Base-by-base conservation (phyloP, 2,888 invertebrate genomes). In the Margaritifera margaritifera region DNA sequence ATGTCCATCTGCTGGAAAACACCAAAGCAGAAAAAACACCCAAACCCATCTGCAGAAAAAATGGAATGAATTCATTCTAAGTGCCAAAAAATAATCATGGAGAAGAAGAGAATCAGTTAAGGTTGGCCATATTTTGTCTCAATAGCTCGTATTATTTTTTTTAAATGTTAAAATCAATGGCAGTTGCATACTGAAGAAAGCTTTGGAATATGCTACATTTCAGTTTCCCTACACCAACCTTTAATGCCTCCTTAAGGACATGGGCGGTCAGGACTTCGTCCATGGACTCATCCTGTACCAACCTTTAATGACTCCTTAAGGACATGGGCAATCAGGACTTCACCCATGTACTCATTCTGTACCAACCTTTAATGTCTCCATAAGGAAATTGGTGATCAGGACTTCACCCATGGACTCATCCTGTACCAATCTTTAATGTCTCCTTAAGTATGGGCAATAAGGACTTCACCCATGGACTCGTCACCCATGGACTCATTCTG, bases 241-340 rank as follows among this genome's bases (percentile, higher is more conserved):
- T 94, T 83, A 96, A 93, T 79, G 94, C 93, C 92, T 96, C 96
- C 88, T 94, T 94, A 84, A 97, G 92, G n/a, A n/a, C 94, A 90
- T 94, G 95, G 71, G 95, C 95, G 82, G 97, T 95, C 89, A 97
- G 94, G 87, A 94, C 94, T 90, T 97, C 97, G 64, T 93, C 92
- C 92, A 97, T 93, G 89, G 94, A n/a, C n/a, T n/a, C n/a, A n/a
- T n/a, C n/a, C n/a, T n/a, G n/a, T n/a, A n/a, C n/a, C n/a, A n/a
- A n/a, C n/a, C n/a, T n/a, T n/a, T n/a, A n/a, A n/a, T n/a, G n/a
- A n/a, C n/a, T n/a, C n/a, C n/a, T n/a, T n/a, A n/a, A n/a, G n/a
- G 85, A 97, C 94, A 90, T 94, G 95, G 71, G 95, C 95, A 82
- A 97, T 95, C 89, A 97, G 94, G 87, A 94, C 94, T 90, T 97